These are phyloP conservation scores for Apodemia mormo DNA, from an alignment of 2,888 invertebrate species.

Conservation along the genomic window DNA sequence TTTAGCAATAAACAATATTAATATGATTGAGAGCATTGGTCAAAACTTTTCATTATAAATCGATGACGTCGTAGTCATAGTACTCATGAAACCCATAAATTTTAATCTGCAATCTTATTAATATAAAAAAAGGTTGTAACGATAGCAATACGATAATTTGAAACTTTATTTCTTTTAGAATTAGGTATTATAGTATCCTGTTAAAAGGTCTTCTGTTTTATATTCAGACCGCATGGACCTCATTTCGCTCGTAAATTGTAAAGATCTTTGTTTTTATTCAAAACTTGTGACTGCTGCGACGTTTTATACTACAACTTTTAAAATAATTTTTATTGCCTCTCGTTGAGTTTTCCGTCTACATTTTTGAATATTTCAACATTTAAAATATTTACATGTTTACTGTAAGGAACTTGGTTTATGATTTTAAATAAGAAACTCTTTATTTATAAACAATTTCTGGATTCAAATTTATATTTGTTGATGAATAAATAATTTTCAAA, in stretches of 20 bases:
- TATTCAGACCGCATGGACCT: constrained; percentile 16
- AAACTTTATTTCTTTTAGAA: neutral
- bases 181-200: neutral
- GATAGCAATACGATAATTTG: neutral
- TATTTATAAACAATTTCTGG: neutral
- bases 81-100: too few species aligned
- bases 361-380: constrained; percentile 8
- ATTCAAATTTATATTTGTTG: neutral
- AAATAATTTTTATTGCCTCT: constrained; percentile 5
- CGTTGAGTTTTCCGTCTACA: neutral
- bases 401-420: neutral
- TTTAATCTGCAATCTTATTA: too few species aligned
- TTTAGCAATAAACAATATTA: too few species aligned
- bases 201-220: constrained; percentile 11
- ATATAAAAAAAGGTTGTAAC: too few species aligned
- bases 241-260: constrained; percentile 15
- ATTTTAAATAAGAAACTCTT: neutral
- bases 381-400: neutral
- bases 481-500: too few species aligned
- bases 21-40: too few species aligned
- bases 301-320: neutral
- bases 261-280: constrained; percentile 16
- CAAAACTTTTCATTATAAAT: too few species aligned
- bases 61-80: too few species aligned
- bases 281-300: constrained; percentile 18